phyloP scores from a whole-genome alignment of 1,140 invertebrate genomes.

The Halictus rubicundus region DNA sequence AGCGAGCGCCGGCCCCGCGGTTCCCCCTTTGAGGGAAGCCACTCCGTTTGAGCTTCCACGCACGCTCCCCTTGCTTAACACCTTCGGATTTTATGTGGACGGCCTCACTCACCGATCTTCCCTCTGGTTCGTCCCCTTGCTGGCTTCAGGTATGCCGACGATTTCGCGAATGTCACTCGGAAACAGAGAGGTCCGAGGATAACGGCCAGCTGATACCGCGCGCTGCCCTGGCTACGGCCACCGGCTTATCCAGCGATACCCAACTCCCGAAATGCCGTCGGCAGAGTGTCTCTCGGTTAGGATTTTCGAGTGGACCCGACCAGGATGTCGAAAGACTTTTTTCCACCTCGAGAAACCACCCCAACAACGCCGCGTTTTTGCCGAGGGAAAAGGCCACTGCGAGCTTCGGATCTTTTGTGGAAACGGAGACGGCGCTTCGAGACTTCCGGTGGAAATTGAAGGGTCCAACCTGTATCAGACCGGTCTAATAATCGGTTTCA shows the following conservation, averaged over 20 bases:
- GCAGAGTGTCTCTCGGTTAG: not conserved
- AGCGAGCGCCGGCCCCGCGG: constrained; percentile 19
- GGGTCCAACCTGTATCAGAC: too few species aligned
- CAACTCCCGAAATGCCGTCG: not conserved
- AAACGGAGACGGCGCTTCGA: too few species aligned
- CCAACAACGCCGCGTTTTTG: too few species aligned
- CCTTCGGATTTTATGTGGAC: constrained; percentile 52
- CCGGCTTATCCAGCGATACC: constrained; percentile 3
- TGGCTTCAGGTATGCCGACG: constrained; percentile 26
- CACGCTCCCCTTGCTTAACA: constrained; percentile 55
- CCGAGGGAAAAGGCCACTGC: too few species aligned
- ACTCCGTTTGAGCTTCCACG: constrained; percentile 33
- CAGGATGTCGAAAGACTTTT: not conserved
- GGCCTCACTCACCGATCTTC: constrained; percentile 12
- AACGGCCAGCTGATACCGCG: constrained; percentile 18
- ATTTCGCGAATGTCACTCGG: constrained; percentile 31
- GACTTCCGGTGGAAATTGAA: too few species aligned
- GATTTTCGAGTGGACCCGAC: not conserved
- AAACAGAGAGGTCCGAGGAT: not conserved
- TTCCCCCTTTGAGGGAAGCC: constrained; percentile 43
- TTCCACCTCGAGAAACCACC: too few species aligned
- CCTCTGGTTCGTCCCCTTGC: not conserved
- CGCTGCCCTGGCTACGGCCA: not conserved
- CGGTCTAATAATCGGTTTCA: too few species aligned
- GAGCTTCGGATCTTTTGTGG: too few species aligned